Base-by-base conservation (phyloP, 2,797 vertebrate species). In the Acipenser oxyrinchus region DNA sequence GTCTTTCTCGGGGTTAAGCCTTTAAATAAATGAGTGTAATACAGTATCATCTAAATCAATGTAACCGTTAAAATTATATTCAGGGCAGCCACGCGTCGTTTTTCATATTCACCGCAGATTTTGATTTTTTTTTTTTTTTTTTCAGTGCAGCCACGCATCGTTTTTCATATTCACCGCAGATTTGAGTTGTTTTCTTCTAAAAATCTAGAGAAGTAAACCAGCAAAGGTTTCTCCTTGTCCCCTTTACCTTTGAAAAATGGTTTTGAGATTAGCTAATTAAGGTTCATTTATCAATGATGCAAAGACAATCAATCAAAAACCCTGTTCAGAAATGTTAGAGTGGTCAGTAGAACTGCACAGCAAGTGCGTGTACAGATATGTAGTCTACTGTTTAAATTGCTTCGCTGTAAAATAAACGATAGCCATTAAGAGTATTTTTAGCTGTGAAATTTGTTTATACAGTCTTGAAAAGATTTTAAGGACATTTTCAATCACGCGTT, bases 191-290 rank as follows among this genome's bases (percentile, higher is more conserved):
- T 49, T 12, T 51, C 12, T 64, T n/a, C 51, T 51, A 37, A 37
- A 37, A 12, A 73, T 79, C 70, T 73, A 73, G 78, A 82, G 75
- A 74, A 78, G 82, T 79, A 76, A 71, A 79, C 81, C 81, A 77
- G 82, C 83, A 75, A n/a, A 58, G 77, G 78, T 86, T 78, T 83
- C 76, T 63, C 75, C 86, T 83, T 81, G 82, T 84, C 83, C 83
- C 72, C 75, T 73, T 73, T 10, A 51, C 77, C 67, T 86, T 83
- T 88, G 88, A 89, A 88, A 84, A 88, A 89, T 87, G 81, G 79
- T 80, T 85, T 81, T 75, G 81, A 87, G 87, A 89, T 88, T 83
- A 88, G 84, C 85, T 89, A 87, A 89, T 91, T 89, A 88, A 75
- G 78, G 78, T 49, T 70, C 88, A 88, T 90, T 88, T 87, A 90